Base-by-base conservation (phyloP, 2,113 vertebrate genomes). In the Romanogobio albipinnatus region DNA sequence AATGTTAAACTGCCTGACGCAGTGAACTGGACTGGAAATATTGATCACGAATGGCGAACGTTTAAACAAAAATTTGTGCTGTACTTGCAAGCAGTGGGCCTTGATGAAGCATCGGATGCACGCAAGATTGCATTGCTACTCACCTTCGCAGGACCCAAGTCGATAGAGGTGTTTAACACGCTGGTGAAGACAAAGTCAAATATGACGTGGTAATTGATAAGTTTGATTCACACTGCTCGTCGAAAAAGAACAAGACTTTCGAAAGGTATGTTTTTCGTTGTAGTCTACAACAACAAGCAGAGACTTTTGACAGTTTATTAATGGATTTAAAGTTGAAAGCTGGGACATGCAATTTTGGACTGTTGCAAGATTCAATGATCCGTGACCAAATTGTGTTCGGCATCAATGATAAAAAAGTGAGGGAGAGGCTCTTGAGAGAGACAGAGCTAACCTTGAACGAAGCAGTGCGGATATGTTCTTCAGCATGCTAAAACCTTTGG, bases 231-330 rank as follows among this genome's bases (percentile, higher is more conserved):
- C 43, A 74, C 71, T 74, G 71, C 43, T 26, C 10, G 4, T 43
- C 43, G 5, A 11, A 74, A 49, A 74, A 74, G 11, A 74, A 74
- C 11, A 4, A 74, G 45, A 74, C 43, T 6, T 74, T 74, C 24
- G 71, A 49, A 47, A 74, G 71, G 45, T 74, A 74, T 49, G 71
- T 47, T 74, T 74, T 74, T 26, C 43, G 10, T 47, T 15, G 11
- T 47, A 11, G 71, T 49, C 45, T 74, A 5, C 71, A 75, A 10
- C 43, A 24, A 26, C 45, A 75, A 3, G 45, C 45, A 49, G 71
- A 49, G 71, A 74, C 45, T 26, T 74, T 74, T 49, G 71, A 74
- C 71, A 74, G 43, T 14, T 74, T 74, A 22, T 74, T 74, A 24
- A 15, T 74, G 39, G 71, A 74, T 49, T 47, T 49, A 11, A 74